Evolutionary conservation across 2,888 invertebrate genomes (phyloP).

Genomic region (Cerastis leucographa): DNA sequence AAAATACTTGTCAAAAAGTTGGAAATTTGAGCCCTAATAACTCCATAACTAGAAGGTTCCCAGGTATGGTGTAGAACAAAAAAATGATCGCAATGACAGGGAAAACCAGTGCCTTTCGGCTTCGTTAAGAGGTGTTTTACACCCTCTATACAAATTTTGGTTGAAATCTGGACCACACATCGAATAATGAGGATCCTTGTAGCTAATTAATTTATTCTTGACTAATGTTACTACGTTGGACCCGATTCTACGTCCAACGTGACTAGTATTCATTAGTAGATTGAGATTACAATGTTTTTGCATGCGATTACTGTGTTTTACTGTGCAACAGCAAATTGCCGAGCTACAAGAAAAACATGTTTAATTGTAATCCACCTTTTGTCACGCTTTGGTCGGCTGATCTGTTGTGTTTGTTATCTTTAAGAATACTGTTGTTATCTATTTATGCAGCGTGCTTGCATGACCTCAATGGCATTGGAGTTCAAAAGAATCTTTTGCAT

Average conservation of each 20-base stretch:
- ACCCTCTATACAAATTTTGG: neutral
- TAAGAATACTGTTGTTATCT: neutral
- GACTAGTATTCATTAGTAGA: conserved; percentile 37
- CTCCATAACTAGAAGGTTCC: no score
- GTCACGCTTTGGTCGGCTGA: conserved; percentile 49
- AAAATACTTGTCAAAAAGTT: no score
- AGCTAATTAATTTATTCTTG: conserved; percentile 38
- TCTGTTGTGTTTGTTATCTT: neutral
- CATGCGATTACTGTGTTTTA: conserved; percentile 30
- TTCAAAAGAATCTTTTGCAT: neutral
- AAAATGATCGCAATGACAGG: no score
- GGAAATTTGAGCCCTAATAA: no score
- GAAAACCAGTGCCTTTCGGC: no score
- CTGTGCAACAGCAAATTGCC: conserved; percentile 24
- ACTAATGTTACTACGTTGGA: conserved; percentile 29
- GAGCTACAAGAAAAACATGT: conserved; percentile 26
- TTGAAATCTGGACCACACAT: conserved; percentile 9
- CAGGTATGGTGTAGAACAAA: no score
- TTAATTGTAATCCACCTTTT: neutral
- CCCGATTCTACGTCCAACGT: conserved; percentile 42
- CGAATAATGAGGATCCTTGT: conserved; percentile 32
- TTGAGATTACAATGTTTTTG: conserved; percentile 52
- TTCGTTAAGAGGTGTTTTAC: no score
- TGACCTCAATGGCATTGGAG: neutral
- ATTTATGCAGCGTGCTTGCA: neutral